Evolutionary conservation across 1,140 invertebrate genomes (phyloP).

Genomic region (Zaprionus gabonicus): DNA sequence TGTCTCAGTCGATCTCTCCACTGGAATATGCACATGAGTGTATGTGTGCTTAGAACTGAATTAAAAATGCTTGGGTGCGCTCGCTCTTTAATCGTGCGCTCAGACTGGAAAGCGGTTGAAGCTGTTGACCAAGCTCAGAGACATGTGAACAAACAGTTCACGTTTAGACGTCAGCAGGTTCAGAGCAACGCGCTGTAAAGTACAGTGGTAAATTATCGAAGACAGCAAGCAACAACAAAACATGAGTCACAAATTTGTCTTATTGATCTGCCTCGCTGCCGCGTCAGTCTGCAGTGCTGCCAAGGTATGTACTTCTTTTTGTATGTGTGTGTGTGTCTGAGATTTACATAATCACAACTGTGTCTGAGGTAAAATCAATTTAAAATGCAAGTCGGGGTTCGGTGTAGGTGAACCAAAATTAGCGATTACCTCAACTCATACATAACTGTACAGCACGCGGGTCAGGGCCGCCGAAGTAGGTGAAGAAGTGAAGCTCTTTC

Average conservation of each 20-base stretch:
- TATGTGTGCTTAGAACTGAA: neutral
- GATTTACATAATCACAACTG: constrained; percentile 36
- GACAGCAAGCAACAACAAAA: constrained; percentile 45
- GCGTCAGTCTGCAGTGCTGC: constrained; percentile 66
- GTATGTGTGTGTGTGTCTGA: neutral
- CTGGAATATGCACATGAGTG: constrained; percentile 20
- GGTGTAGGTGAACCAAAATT: neutral
- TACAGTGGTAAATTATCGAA: constrained; percentile 10
- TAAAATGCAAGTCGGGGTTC: constrained; percentile 14
- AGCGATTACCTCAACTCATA: constrained; percentile 7
- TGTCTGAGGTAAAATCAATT: constrained; percentile 20
- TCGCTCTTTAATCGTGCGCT: constrained; percentile 28
- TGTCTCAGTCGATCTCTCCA: constrained; percentile 29
- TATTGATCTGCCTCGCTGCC: constrained; percentile 62
- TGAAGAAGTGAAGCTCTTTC: constrained; percentile 4
- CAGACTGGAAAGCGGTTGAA: constrained; percentile 48
- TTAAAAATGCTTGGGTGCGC: constrained; percentile 25
- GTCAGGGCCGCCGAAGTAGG: constrained; percentile 27
- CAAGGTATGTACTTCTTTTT: constrained; percentile 63
- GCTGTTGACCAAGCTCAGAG: constrained; percentile 39
- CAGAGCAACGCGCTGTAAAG: constrained; percentile 42
- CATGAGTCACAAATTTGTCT: constrained; percentile 77
- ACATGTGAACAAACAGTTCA: constrained; percentile 54
- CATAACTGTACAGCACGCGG: neutral
- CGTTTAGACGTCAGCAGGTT: constrained; percentile 56